Conservation (phyloP, 1,140 invertebrate species). For the Drosophila watanabei region DNA sequence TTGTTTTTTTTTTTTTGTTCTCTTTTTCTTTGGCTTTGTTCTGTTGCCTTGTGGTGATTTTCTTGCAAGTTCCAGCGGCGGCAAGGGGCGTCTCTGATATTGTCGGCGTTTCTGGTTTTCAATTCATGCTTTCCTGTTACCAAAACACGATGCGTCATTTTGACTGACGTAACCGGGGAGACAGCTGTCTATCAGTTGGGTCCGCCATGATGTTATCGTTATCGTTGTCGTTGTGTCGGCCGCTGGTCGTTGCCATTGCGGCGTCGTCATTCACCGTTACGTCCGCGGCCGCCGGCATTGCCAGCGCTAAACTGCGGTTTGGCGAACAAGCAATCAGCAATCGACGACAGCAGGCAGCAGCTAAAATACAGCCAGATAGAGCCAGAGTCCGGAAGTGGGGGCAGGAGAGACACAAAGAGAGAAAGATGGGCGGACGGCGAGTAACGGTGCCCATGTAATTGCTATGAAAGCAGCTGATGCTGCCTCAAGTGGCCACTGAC, state of each 20-base stretch:
- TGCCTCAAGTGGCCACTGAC: slow-evolving; percentile 16
- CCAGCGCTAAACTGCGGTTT: slow-evolving; percentile 77
- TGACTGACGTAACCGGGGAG: slow-evolving; percentile 85
- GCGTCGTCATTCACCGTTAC: slow-evolving; percentile 65
- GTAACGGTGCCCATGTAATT: slow-evolving; percentile 37
- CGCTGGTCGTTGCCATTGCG: slow-evolving; percentile 17
- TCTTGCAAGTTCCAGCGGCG: slow-evolving; percentile 62
- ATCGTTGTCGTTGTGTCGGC: slow-evolving; percentile 39
- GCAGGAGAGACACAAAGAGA: neutral
- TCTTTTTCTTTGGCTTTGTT: slow-evolving; percentile 57
- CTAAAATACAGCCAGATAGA: neutral
- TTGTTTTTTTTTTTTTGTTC: slow-evolving; percentile 1
- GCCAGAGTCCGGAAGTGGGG: slow-evolving; percentile 9
- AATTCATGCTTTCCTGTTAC: slow-evolving; percentile 85
- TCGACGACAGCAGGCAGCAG: slow-evolving; percentile 30
- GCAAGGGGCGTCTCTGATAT: slow-evolving; percentile 19
- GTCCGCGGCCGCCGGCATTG: slow-evolving; percentile 78
- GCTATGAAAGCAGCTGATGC: slow-evolving; percentile 16
- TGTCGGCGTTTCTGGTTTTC: slow-evolving; percentile 49
- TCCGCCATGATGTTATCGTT: slow-evolving; percentile 46
- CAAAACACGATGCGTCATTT: slow-evolving; percentile 86
- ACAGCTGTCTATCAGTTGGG: slow-evolving; percentile 85
- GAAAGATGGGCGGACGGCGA: slow-evolving; percentile 12
- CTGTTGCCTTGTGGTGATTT: slow-evolving; percentile 76
- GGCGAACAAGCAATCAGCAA: slow-evolving; percentile 80